Conservation (phyloP, 1,140 invertebrate genomes). For the Coboldia fuscipes region DNA sequence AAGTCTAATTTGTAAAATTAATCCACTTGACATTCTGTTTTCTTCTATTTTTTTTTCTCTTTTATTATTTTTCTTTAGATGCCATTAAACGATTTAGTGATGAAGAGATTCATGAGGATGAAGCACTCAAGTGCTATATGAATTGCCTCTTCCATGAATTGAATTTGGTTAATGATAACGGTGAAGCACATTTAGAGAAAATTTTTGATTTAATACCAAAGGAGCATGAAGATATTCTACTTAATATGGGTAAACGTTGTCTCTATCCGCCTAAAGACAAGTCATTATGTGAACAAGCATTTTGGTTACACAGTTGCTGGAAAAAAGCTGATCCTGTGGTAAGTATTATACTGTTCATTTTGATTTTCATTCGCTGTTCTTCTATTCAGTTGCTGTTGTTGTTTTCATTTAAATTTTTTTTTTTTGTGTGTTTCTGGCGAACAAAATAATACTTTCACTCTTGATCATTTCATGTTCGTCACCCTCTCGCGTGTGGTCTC, state of each 20-base stretch:
- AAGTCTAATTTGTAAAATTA: too few relatives aligned
- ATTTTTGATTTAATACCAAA: constrained; percentile 9
- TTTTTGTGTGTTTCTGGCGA: too few relatives aligned
- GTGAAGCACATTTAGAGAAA: constrained; percentile 14
- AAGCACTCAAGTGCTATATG: constrained; percentile 15
- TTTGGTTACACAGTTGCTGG: constrained; percentile 18
- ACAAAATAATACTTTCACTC: neutral
- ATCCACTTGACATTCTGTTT: neutral
- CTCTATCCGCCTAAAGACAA: constrained; percentile 11
- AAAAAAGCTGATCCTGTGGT: constrained; percentile 16
- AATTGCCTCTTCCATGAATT: constrained; percentile 15
- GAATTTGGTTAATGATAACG: constrained; percentile 12
- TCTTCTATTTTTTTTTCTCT: neutral
- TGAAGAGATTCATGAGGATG: constrained; percentile 14
- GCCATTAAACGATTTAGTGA: constrained; percentile 17
- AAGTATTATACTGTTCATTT: constrained; percentile 3
- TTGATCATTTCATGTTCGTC: too few relatives aligned
- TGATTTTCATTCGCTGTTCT: neutral
- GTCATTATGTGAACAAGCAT: constrained; percentile 14
- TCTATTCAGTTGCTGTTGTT: neutral
- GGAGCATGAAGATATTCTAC: constrained; percentile 7
- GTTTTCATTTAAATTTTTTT: neutral
- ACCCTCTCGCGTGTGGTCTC: too few relatives aligned
- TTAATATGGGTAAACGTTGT: constrained; percentile 12
- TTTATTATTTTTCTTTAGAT: too few relatives aligned